Evolutionary conservation across 2,888 invertebrate genomes (phyloP).

Genomic region (Sisyra nigra): DNA sequence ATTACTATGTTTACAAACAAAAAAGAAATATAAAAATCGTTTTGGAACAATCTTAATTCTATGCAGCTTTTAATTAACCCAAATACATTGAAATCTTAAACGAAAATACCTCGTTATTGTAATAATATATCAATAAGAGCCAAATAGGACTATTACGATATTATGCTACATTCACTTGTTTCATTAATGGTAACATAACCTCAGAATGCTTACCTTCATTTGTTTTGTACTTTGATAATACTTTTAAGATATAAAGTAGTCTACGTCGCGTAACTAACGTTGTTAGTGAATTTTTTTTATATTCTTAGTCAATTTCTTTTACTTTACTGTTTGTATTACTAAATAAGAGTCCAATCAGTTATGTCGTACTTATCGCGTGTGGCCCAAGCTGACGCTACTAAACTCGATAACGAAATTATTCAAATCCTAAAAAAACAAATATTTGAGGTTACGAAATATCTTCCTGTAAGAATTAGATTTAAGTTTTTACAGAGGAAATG

Average conservation of each 20-base stretch:
- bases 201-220: background rate
- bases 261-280: no score
- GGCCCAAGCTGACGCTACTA: slow-evolving; percentile 52
- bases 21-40: no score
- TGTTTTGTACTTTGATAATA: no score
- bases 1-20: no score
- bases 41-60: no score
- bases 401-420: slow-evolving; percentile 62
- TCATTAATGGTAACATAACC: background rate
- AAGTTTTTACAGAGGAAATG: background rate
- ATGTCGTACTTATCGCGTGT: slow-evolving; percentile 22
- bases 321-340: background rate
- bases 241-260: no score
- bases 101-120: no score
- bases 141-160: no score
- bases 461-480: slow-evolving; percentile 36
- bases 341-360: slow-evolving; percentile 9
- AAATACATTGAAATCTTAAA: no score
- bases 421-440: slow-evolving; percentile 51
- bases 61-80: no score
- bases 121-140: no score
- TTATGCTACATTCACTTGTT: background rate
- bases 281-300: no score
- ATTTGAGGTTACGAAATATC: slow-evolving; percentile 42
- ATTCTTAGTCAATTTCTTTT: background rate